Conservation (phyloP, 2,113 vertebrate genomes). For the Pterocles burchelli region DNA sequence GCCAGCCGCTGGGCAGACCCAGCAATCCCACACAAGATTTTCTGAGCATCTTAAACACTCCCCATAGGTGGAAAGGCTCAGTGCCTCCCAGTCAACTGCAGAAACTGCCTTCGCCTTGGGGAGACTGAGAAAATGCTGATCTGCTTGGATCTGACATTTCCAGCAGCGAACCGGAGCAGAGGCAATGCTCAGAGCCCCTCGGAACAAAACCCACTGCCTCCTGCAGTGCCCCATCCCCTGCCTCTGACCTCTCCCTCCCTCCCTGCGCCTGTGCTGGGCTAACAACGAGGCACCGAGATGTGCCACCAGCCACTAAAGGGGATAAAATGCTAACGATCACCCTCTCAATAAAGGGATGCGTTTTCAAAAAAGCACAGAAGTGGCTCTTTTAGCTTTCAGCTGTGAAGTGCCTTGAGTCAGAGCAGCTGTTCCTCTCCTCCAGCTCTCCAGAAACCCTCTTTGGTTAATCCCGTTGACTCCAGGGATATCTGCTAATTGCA, state of each 20-base stretch:
- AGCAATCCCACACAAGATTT: background rate
- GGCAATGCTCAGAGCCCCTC: background rate
- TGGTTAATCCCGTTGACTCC: conserved; percentile 37
- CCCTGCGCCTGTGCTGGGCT: background rate
- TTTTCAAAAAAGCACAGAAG: background rate
- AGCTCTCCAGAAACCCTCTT: conserved; percentile 27
- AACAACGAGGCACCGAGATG: background rate
- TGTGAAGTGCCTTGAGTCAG: background rate
- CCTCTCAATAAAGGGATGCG: background rate
- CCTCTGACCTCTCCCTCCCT: background rate
- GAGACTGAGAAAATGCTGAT: background rate
- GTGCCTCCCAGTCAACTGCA: background rate
- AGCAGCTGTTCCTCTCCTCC: conserved; percentile 41
- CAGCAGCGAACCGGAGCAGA: background rate
- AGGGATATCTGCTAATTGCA: conserved; percentile 22
- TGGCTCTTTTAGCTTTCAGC: conserved; percentile 14
- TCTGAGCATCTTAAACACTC: background rate
- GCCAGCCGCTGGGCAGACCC: background rate
- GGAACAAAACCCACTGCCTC: background rate
- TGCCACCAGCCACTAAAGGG: background rate
- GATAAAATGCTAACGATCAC: background rate
- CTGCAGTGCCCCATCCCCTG: background rate
- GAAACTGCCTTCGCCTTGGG: background rate
- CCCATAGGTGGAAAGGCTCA: background rate
- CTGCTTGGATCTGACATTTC: background rate